A percentile compares a stretch with the other conserved stretches of the same genome.
Evolutionary conservation across 2,888 invertebrate species (phyloP).

Genomic region (Byasa hedistus): DNA sequence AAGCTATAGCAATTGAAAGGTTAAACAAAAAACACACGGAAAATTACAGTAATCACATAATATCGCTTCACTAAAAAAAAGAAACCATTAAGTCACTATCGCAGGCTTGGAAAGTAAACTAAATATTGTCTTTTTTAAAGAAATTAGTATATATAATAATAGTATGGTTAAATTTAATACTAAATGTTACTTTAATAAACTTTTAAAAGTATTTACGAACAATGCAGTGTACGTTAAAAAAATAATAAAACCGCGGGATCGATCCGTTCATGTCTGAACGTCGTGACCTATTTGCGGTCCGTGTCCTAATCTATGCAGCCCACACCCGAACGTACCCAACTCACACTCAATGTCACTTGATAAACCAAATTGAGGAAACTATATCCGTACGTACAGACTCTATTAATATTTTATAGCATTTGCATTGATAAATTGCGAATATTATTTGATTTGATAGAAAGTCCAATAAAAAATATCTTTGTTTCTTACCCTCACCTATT

Average conservation of each 20-base stretch:
- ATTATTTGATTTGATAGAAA: not conserved
- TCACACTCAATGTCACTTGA: conserved; percentile 39
- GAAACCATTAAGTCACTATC: no score
- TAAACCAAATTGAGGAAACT: conserved; percentile 39
- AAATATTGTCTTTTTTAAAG: no score
- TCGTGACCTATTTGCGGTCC: conserved; percentile 49
- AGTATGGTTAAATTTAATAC: not conserved
- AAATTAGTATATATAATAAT: not conserved
- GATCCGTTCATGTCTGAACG: conserved; percentile 31
- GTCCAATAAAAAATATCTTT: not conserved
- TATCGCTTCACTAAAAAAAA: no score
- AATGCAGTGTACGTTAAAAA: not conserved
- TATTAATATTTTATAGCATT: conserved; percentile 18
- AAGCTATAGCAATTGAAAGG: no score
- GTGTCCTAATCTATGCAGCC: conserved; percentile 54
- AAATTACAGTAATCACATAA: no score
- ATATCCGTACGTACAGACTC: conserved; percentile 24
- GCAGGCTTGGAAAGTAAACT: no score
- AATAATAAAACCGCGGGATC: conserved; percentile 25
- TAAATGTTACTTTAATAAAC: not conserved
- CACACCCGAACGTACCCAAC: conserved; percentile 49
- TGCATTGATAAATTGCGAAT: conserved; percentile 1
- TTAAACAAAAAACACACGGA: no score
- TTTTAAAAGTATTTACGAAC: not conserved
- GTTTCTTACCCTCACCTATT: no score